Base-by-base conservation (phyloP, 2,888 invertebrate genomes). In the Leptopterna dolabrata region DNA sequence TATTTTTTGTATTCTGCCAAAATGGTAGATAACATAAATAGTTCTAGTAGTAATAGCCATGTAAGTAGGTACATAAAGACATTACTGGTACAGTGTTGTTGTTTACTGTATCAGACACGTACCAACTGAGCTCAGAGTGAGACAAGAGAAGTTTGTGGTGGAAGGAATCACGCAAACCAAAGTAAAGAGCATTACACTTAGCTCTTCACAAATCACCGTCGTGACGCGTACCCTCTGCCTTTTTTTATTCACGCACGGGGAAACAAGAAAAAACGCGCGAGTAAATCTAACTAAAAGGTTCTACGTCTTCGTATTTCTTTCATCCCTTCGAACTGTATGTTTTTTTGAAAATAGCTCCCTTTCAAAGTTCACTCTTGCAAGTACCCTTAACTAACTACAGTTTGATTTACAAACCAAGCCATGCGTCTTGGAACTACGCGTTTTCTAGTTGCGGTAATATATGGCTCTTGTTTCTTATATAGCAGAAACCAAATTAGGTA, bases 271-370 rank as follows among this genome's bases (percentile, higher is more conserved):
- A 73, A 30, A 73, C n/a, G 36, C 19, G 7, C 16, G 36, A 41
- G 36, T 73, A 73, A 73, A 73, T 73, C 73, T 73, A 30, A 16
- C 36, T 73, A 73, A 73, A 73, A 73, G 73, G 73, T 73, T 73
- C 41, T 73, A 0, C 73, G 73, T 73, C 41, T 41, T 73, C 30
- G 30, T 73, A 41, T 73, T 73, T 73, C 73, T 14, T 7, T 24
- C 63, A 24, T 73, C 73, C 36, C 41, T 14, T 29, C n/a, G 29
- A 73, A 13, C 73, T 41, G 13, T 16, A 9, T 30, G 13, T 41
- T 16, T 30, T 41, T 19, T 30, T 73, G 73, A 73, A 73, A 73
- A 73, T 73, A 73, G 41, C 73, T 73, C 36, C 36, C 63, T 63
- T 24, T 30, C 36, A 16, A 19, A 73, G 14, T 73, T 4, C 73